Evolutionary conservation across 2,113 vertebrate genomes (phyloP), one percentile per base, ranked within the genome.

Genomic region (Zosterops borbonicus): DNA sequence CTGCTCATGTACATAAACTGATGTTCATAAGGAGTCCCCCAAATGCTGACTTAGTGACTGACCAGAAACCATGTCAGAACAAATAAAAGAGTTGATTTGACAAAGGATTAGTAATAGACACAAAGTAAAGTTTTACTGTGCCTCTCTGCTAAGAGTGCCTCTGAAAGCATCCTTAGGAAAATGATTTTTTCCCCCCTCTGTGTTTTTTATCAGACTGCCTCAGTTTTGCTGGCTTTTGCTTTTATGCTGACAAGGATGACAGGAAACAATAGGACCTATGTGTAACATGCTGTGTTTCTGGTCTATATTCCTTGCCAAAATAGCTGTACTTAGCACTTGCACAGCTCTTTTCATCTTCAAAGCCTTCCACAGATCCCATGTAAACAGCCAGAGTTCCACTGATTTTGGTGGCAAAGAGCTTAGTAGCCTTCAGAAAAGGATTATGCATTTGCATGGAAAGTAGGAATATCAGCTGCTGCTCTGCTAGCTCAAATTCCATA

Each of bases 341-440:
- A 62, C 52, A 56, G 55, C 31, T 39, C 89, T 91, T 96, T 94
- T 95, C 42, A 96, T 97, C 95, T 97, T 97, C 96, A 97, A 96
- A 97, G 96, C 53, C 74, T 70, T 91, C 73, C 68, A 24, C 37
- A 83, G 75, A 83, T 68, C 39, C 6, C 0, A 69, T 73, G 85
- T 89, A 92, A 96, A 80, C 89, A 96, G 80, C 77, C 9, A 0
- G 58, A 78, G 71, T 87, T 92, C 76, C 90, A 76, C 84, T 90
- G 83, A 94, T 94, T 97, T 91, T 90, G 92, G 87, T 92, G 58
- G 92, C 79, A 96, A 79, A 91, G 83, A 89, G 80, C 94, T 93
- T 93, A 95, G 91, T 35, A 77, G 49, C 63, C 88, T 87, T 94
- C 68, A 95, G 91, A 95, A 92, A 91, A 86, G 92, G 83, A 96